Conservation (phyloP, 2,888 invertebrate genomes). For the Pharmacophagus antenor region DNA sequence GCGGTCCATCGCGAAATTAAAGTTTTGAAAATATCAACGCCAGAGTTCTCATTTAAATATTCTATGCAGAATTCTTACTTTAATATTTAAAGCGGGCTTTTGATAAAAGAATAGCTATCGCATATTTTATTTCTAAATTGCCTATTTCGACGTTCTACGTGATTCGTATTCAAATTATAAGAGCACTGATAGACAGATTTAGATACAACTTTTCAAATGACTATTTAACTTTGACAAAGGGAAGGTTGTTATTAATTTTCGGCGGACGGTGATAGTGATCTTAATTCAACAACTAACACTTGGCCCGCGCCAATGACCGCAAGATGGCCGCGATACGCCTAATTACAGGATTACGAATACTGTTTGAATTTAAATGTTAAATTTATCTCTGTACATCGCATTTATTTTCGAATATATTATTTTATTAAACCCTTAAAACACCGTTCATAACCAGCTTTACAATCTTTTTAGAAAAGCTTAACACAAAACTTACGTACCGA, state of each 20-base stretch:
- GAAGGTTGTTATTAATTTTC: constrained; percentile 26
- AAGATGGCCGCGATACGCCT: constrained; percentile 11
- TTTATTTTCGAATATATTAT: constrained; percentile 6
- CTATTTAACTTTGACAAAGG: constrained; percentile 25
- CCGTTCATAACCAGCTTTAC: constrained; percentile 12
- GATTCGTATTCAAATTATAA: constrained; percentile 23
- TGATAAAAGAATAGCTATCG: neutral
- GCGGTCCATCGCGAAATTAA: constrained; percentile 10
- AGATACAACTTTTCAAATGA: constrained; percentile 18
- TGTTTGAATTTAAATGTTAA: constrained; percentile 25
- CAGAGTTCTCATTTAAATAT: constrained; percentile 3
- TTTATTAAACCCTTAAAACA: constrained; percentile 3
- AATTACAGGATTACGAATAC: constrained; percentile 14
- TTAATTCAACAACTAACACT: constrained; percentile 28
- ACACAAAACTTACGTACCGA: constrained; percentile 14
- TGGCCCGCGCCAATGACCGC: constrained; percentile 24
- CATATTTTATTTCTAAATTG: constrained; percentile 14
- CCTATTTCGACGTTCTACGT: neutral
- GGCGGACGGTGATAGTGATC: constrained; percentile 25
- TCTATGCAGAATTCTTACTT: neutral
- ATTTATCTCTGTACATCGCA: constrained; percentile 8
- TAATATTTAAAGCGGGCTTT: constrained; percentile 7
- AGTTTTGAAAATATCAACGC: constrained; percentile 5
- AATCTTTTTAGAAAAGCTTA: constrained; percentile 21
- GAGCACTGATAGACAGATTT: constrained; percentile 24